A percentile compares a stretch with the other conserved stretches of the same genome.
Evolutionary conservation across 2,888 invertebrate genomes (phyloP).

Genomic region (Noctua fimbriata): DNA sequence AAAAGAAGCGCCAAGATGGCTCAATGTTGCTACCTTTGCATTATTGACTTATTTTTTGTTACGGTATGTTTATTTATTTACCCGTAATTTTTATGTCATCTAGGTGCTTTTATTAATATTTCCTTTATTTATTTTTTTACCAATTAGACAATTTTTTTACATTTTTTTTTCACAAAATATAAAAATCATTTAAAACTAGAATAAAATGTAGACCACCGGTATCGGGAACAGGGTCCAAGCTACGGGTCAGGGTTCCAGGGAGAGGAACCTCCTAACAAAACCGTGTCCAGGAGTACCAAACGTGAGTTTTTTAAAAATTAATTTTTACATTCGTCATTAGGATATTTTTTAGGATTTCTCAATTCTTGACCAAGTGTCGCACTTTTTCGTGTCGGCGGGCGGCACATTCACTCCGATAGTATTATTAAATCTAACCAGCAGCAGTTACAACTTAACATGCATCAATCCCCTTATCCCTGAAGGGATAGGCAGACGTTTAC

Average conservation of each 20-base stretch:
- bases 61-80: not conserved
- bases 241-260: too few species aligned
- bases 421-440: not conserved
- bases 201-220: too few species aligned
- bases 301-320: too few species aligned
- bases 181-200: too few species aligned
- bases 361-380: not conserved
- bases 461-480: not conserved
- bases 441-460: not conserved
- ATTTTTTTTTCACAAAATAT: too few species aligned
- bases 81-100: not conserved
- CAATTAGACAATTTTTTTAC: too few species aligned
- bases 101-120: not conserved
- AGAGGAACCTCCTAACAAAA: too few species aligned
- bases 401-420: too few species aligned
- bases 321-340: not conserved
- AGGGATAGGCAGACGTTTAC: not conserved
- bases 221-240: too few species aligned
- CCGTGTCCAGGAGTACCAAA: too few species aligned
- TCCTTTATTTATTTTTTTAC: too few species aligned
- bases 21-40: not conserved
- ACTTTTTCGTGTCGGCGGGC: not conserved
- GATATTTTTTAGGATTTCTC: not conserved
- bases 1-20: slow-evolving; percentile 6
- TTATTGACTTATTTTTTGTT: not conserved